Conservation (phyloP, 2,113 vertebrate species). For the Sterna hirundo region DNA sequence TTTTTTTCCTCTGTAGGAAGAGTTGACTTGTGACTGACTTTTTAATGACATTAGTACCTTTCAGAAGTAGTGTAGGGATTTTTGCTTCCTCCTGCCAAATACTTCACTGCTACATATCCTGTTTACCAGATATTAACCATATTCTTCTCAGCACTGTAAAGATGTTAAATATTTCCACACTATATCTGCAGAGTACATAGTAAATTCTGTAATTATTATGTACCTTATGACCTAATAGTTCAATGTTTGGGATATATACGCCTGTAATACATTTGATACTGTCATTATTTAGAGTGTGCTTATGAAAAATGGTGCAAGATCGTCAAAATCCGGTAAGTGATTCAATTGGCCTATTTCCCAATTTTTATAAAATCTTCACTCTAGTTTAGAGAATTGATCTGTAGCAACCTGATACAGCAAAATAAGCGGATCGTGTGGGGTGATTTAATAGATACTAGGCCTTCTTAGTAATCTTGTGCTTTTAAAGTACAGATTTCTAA, state of each 20-base stretch:
- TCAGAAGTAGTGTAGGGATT: not conserved
- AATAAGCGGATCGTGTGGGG: not conserved
- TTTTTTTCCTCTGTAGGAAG: not conserved
- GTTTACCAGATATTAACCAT: not conserved
- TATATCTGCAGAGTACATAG: not conserved
- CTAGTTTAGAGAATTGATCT: not conserved
- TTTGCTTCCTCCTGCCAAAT: not conserved
- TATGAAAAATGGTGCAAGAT: not conserved
- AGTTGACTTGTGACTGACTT: not conserved
- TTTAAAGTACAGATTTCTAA: not conserved
- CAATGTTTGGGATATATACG: not conserved
- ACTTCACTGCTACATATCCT: not conserved
- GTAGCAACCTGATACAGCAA: not conserved
- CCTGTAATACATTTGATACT: not conserved
- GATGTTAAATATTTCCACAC: not conserved
- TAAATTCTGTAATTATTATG: not conserved
- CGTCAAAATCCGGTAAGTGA: not conserved
- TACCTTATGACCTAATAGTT: not conserved
- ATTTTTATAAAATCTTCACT: slow-evolving; percentile 9
- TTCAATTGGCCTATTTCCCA: not conserved
- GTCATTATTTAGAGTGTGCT: not conserved
- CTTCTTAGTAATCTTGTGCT: not conserved
- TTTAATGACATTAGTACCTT: not conserved
- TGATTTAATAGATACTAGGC: not conserved
- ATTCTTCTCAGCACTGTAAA: not conserved